These are phyloP conservation scores for Ramphastos sulfuratus DNA, from an alignment of 2,113 vertebrate genomes.

Conservation along the genomic window DNA sequence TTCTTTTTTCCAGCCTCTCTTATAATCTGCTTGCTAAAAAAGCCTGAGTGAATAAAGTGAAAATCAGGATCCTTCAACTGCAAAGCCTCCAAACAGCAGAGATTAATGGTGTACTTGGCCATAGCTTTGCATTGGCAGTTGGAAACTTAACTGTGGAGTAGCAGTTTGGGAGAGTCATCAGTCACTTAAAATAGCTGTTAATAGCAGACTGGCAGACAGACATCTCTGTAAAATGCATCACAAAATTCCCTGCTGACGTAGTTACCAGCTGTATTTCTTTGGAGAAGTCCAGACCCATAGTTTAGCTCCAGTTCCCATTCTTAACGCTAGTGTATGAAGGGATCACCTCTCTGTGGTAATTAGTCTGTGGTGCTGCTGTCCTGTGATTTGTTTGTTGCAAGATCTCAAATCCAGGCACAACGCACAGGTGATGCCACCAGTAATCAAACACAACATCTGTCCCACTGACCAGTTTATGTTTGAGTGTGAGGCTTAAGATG, in stretches of 20 bases:
- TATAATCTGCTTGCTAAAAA: neutral
- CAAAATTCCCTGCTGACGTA: neutral
- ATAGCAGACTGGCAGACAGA: neutral
- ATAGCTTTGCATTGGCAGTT: neutral
- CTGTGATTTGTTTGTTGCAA: neutral
- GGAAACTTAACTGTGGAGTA: neutral
- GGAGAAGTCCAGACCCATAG: neutral
- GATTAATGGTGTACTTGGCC: conserved; percentile 1
- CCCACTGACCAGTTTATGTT: neutral
- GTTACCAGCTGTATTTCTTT: neutral
- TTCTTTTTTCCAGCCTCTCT: neutral
- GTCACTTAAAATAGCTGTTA: conserved; percentile 19
- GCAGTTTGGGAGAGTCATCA: neutral
- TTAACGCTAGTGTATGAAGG: rapidly evolving
- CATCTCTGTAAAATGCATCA: neutral
- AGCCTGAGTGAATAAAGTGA: neutral
- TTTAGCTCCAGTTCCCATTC: neutral
- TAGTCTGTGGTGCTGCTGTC: neutral
- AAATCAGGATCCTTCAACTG: neutral
- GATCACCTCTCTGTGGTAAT: neutral
- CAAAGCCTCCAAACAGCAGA: conserved; percentile 4
- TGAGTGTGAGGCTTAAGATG: neutral
- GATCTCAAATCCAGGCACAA: neutral
- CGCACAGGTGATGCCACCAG: neutral
- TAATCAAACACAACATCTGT: neutral